Base-by-base conservation (phyloP, 2,113 vertebrate species). In the Semicossyphus pulcher region DNA sequence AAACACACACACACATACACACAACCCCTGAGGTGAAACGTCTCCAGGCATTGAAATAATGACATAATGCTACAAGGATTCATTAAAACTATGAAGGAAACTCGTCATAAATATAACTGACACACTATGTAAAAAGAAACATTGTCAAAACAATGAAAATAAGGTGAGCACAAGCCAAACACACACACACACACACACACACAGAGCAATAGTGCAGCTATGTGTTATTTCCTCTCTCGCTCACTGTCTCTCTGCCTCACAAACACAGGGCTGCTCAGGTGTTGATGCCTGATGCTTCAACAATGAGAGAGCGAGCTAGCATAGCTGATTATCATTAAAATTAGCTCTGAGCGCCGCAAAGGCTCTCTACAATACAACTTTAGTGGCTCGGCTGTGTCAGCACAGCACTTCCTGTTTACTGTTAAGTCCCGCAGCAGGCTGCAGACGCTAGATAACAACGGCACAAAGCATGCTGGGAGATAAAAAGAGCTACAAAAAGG, bases 381-480 rank as follows among this genome's bases (percentile, higher is more conserved):
- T 71, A 60, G 45, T 34, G 9, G 53, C 57, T 36, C 7, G 67
- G 74, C 72, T 82, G 76, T 87, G 86, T 89, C 86, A 84, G 78
- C 83, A 58, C 42, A 67, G 58, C 73, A 83, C 81, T 88, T 89
- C 71, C 79, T 85, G 76, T 91, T 89, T 86, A 90, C 87, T 23
- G 75, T 79, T 86, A 76, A 81, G 78, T 84, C 83, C 81, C 78
- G 41, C 64, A 73, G 87, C 78, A 80, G 78, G 88, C 91, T 91
- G 91, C 87, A 88, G 73, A 69, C 59, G 6, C 52, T 68, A 86
- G 91, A 92, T 92, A 92, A 90, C 83, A 80, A 77, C 69, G 42
- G 48, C 75, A 90, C 83, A 92, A 90, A 82, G 86, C 87, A 81
- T 89, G 76, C 90, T 88, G 85, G 88, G 88, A 88, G 89, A 89